Evolutionary conservation across 2,888 invertebrate genomes (phyloP), one percentile per base, ranked within the genome.

Genomic region (Omphaloscelis lunosa): DNA sequence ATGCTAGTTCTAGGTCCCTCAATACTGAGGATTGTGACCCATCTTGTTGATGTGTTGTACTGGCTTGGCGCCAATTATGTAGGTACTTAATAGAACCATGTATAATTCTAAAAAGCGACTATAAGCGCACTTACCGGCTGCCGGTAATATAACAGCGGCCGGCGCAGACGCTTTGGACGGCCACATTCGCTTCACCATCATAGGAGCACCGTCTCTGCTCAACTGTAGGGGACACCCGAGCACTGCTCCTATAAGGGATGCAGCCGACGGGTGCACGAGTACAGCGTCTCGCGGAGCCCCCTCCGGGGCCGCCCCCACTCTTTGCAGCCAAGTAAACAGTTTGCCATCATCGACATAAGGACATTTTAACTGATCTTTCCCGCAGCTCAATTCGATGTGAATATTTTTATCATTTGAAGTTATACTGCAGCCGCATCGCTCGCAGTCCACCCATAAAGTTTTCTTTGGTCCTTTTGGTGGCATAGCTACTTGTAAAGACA

Each of bases 391-490:
- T 78, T 95, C 95, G 63, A 93, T 82, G 84, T 98, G 98, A 82
- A 91, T 83, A 72, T 97, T 96, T 84, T 95, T 93, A 87, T 98
- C 98, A 91, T 97, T 98, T 62, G 96, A 95, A 71, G 97, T 93
- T 90, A 98, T 91, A 82, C 93, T 96, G 67, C 96, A 95, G 8
- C 94, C 93, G 90, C 98, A 98, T 59, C 94, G 95, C 63, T 97
- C 97, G 90, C 98, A 98, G 73, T 97, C 97, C 34, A 97, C 95
- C 98, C 98, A 98, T 11, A 96, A 91, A 4, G 97, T 95, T 79
- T 96, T 96, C 90, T 97, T 97, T 74, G 93, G 94, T 77, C 92
- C 91, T 94, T 97, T 97, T 48, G 96, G 96, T 17, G 96, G 91
- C 93, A 93, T 94, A 23, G 77, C 81, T 73, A 51, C 9, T 72